A percentile compares a stretch with the other conserved stretches of the same genome.
phyloP scores from a whole-genome alignment of 2,888 invertebrate genomes.

The Athetis lepigone region DNA sequence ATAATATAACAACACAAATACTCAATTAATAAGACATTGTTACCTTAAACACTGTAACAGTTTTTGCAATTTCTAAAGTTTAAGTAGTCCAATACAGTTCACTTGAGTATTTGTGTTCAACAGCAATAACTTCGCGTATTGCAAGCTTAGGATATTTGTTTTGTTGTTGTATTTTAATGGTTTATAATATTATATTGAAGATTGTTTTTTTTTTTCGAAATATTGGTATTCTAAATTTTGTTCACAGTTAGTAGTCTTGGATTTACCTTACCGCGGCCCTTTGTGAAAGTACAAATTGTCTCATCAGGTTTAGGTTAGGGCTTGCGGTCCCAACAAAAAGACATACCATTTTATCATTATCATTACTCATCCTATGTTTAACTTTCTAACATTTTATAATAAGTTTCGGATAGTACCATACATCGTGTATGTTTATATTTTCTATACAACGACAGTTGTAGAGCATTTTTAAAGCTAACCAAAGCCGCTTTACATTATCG shows the following conservation, averaged over 20 bases:
- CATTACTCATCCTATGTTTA: constrained; percentile 71
- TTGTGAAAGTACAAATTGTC: constrained; percentile 88
- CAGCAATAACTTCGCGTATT: constrained; percentile 72
- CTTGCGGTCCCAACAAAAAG: constrained; percentile 78
- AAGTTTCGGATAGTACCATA: constrained; percentile 67
- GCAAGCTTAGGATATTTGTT: constrained; percentile 83
- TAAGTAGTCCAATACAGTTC: constrained; percentile 69
- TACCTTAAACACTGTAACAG: constrained; percentile 70
- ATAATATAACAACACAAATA: constrained; percentile 84
- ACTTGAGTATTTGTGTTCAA: constrained; percentile 88
- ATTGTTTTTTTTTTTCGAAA: constrained; percentile 73
- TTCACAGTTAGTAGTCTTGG: constrained; percentile 65
- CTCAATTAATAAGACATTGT: constrained; percentile 82
- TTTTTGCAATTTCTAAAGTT: constrained; percentile 68
- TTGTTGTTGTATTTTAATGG: constrained; percentile 90
- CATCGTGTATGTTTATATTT: constrained; percentile 74
- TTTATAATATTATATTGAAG: constrained; percentile 86
- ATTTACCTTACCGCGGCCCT: constrained; percentile 72
- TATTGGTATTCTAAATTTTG: constrained; percentile 76
- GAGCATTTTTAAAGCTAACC: constrained; percentile 69
- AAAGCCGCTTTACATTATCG: constrained; percentile 75
- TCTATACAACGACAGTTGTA: constrained; percentile 74
- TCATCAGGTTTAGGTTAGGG: constrained; percentile 85
- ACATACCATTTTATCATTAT: constrained; percentile 75
- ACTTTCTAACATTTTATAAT: constrained; percentile 65